Percentiles rank a stretch among this genome's conserved stretches.
Evolutionary conservation across 2,113 vertebrate species (phyloP).

Genomic region (Perca fluviatilis): DNA sequence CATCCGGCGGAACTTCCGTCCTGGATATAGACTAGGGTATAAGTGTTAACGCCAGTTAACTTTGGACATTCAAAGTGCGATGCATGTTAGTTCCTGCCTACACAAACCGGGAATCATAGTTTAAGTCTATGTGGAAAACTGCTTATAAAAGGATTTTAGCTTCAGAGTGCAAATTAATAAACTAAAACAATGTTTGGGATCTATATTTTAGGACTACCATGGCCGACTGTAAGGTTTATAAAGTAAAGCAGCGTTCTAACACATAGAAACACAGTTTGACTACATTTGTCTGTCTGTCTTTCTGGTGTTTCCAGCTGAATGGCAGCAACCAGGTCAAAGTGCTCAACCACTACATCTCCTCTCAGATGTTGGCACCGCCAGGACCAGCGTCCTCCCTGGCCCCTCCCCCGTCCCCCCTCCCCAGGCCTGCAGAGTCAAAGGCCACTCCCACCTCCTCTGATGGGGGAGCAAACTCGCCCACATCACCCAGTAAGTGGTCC

Average conservation of each 20-base stretch:
- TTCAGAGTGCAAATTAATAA: background rate
- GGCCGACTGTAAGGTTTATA: background rate
- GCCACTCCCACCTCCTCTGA: conserved; percentile 91
- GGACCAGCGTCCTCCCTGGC: conserved; percentile 69
- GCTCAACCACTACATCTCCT: conserved; percentile 93
- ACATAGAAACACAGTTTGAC: background rate
- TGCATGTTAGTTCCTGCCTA: background rate
- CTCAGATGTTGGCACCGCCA: conserved; percentile 93
- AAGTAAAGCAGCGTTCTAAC: background rate
- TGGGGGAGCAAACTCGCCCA: conserved; percentile 89
- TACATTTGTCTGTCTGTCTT: conserved; percentile 3
- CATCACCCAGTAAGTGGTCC: conserved; percentile 91
- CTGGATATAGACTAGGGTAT: too few relatives aligned
- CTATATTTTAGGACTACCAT: background rate
- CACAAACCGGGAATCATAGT: background rate
- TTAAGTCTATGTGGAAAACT: background rate
- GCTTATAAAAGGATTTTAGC: background rate
- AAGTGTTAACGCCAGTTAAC: too few relatives aligned
- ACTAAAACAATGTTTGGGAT: too few relatives aligned
- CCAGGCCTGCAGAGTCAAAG: conserved; percentile 92
- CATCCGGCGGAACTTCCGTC: too few relatives aligned
- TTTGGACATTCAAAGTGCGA: background rate
- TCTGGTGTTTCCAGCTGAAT: conserved; percentile 86
- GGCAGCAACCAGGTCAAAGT: conserved; percentile 96
- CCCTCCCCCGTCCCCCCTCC: conserved; percentile 87